A percentile compares a stretch with the other conserved stretches of the same genome.
Evolutionary conservation across 2,797 vertebrate species (phyloP).

Genomic region (Limosa lapponica): DNA sequence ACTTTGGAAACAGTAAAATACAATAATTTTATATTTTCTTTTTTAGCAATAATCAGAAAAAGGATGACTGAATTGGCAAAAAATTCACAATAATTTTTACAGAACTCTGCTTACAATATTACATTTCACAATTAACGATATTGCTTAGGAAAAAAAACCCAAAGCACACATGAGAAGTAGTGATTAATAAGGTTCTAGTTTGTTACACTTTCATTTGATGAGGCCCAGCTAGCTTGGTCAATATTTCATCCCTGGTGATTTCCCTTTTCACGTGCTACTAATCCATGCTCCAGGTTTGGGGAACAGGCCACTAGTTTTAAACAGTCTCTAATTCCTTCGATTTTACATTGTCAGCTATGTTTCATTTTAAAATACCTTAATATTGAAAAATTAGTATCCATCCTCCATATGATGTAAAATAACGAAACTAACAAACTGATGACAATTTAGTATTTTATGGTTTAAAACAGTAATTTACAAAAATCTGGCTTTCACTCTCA

Average conservation of each 20-base stretch:
- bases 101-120: not conserved
- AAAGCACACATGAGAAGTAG: not conserved
- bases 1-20: not conserved
- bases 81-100: not conserved
- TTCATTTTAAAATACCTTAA: constrained; percentile 34
- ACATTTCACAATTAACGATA: constrained; percentile 7
- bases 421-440: not conserved
- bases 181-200: constrained; percentile 48
- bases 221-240: constrained; percentile 25
- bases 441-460: constrained; percentile 24
- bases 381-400: constrained; percentile 9
- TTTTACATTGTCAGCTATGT: not conserved
- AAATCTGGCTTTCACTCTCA: not conserved
- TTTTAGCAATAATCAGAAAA: constrained; percentile 23
- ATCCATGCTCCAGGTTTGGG: constrained; percentile 26
- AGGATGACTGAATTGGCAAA: constrained; percentile 9
- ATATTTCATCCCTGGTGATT: constrained; percentile 39
- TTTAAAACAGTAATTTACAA: constrained; percentile 47
- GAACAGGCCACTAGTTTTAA: not conserved
- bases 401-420: constrained; percentile 23
- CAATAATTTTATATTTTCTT: not conserved
- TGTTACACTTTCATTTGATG: constrained; percentile 10
- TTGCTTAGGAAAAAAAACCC: not conserved
- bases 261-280: constrained; percentile 22
- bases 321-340: not conserved